phyloP scores from a whole-genome alignment of 2,113 vertebrate species.

The Halichoerus grypus region DNA sequence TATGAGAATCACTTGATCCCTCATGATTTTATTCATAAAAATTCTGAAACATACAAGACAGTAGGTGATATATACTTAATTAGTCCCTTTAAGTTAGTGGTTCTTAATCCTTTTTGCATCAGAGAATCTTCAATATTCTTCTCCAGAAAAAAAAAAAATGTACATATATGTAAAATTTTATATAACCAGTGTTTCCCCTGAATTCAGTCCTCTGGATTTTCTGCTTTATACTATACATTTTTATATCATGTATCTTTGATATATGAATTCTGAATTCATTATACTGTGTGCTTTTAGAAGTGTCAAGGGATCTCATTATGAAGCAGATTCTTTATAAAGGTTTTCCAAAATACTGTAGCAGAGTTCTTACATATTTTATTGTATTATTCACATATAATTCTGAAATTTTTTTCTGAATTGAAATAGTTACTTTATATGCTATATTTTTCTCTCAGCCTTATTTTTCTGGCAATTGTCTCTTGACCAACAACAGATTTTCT shows the following conservation, averaged over 20 bases:
- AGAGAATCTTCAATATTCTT: constrained; percentile 20
- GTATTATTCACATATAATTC: not conserved
- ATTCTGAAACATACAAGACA: constrained; percentile 36
- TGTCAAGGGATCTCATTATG: not conserved
- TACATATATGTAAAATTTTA: not conserved
- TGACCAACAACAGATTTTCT: constrained; percentile 59
- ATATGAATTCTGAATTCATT: constrained; percentile 21
- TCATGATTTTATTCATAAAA: constrained; percentile 42
- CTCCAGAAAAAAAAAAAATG: not conserved
- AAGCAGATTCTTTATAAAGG: constrained; percentile 7
- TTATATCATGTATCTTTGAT: not conserved
- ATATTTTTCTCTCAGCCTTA: constrained; percentile 3
- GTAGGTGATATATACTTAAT: not conserved
- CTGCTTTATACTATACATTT: not conserved
- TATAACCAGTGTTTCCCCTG: not conserved
- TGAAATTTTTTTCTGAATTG: constrained; percentile 43
- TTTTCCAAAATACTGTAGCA: not conserved
- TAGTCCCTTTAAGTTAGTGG: constrained; percentile 34
- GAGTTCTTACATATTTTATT: not conserved
- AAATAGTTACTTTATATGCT: constrained; percentile 28
- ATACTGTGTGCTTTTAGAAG: not conserved
- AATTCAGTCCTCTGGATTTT: not conserved
- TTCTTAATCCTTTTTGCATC: constrained; percentile 34
- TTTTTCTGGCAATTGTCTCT: constrained; percentile 52
- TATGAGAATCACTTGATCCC: not conserved